phyloP scores from a whole-genome alignment of 2,888 invertebrate species.

The Cryptus viduatorius region DNA sequence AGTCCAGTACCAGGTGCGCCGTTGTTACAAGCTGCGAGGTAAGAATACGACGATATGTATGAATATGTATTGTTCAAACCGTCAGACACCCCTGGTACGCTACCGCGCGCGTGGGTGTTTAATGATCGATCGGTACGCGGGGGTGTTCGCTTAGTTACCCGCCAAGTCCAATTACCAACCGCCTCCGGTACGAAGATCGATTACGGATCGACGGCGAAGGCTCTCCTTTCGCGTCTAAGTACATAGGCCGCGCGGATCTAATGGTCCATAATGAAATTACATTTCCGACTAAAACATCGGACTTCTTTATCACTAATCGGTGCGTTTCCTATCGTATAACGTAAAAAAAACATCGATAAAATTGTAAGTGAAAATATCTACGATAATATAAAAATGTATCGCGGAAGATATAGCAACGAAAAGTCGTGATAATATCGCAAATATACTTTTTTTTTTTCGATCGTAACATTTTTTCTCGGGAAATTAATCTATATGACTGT shows the following conservation, averaged over 20 bases:
- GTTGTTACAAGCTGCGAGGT: slow-evolving; percentile 16
- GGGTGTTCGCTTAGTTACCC: slow-evolving; percentile 27
- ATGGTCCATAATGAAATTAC: slow-evolving; percentile 6
- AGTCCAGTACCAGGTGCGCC: slow-evolving; percentile 41
- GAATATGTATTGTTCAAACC: slow-evolving; percentile 28
- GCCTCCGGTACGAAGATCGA: slow-evolving; percentile 36
- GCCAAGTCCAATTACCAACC: slow-evolving; percentile 27
- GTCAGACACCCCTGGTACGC: slow-evolving; percentile 1
- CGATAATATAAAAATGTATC: no score
- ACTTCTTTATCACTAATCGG: no score
- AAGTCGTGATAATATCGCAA: no score
- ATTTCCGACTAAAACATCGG: not conserved
- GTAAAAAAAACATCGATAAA: no score
- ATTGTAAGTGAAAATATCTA: no score
- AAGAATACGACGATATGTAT: slow-evolving; percentile 16
- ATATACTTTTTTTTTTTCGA: no score
- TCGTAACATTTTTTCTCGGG: no score
- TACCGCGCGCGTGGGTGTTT: slow-evolving; percentile 5
- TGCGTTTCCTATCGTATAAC: no score
- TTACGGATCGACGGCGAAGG: not conserved
- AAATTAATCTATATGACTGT: no score
- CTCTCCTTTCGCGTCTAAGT: not conserved
- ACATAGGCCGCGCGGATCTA: not conserved
- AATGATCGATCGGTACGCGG: slow-evolving; percentile 29
- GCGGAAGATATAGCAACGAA: no score